Percentiles rank a stretch among this genome's conserved stretches.
These are phyloP conservation scores for Rhinoptilus africanus DNA, from an alignment of 2,113 vertebrate genomes.

Conservation along the genomic window DNA sequence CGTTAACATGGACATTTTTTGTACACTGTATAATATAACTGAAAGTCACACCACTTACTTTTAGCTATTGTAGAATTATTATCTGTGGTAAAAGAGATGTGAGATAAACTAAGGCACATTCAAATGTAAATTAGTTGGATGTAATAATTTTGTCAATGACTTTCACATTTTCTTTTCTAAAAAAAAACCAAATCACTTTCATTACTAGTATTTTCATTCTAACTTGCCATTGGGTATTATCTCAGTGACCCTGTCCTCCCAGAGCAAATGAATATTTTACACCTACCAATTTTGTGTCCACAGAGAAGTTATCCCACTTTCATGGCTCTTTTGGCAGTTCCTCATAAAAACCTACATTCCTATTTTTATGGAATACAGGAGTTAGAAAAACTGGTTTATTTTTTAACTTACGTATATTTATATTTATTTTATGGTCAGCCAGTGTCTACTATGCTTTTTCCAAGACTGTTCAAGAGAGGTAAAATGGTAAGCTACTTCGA, in stretches of 20 bases:
- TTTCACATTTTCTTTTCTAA: background rate
- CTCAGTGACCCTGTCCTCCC: background rate
- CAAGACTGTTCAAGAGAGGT: background rate
- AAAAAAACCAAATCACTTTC: background rate
- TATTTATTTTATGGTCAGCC: background rate
- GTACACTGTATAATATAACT: background rate
- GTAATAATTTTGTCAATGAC: background rate
- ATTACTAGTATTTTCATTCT: background rate
- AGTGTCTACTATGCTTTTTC: background rate
- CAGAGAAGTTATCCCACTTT: background rate
- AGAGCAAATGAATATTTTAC: background rate
- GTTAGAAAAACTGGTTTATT: background rate
- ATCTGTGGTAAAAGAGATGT: background rate
- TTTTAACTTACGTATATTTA: background rate
- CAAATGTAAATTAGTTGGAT: constrained; percentile 17
- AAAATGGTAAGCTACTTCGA: background rate
- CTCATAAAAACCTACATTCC: background rate
- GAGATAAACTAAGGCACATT: background rate
- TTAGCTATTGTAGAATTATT: constrained; percentile 48
- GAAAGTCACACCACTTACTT: background rate
- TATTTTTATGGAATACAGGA: background rate
- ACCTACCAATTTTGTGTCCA: background rate
- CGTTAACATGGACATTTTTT: background rate
- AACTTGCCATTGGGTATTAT: background rate
- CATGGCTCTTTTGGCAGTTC: background rate